phyloP scores from a whole-genome alignment of 2,113 vertebrate genomes.

The Acanthisitta chloris region DNA sequence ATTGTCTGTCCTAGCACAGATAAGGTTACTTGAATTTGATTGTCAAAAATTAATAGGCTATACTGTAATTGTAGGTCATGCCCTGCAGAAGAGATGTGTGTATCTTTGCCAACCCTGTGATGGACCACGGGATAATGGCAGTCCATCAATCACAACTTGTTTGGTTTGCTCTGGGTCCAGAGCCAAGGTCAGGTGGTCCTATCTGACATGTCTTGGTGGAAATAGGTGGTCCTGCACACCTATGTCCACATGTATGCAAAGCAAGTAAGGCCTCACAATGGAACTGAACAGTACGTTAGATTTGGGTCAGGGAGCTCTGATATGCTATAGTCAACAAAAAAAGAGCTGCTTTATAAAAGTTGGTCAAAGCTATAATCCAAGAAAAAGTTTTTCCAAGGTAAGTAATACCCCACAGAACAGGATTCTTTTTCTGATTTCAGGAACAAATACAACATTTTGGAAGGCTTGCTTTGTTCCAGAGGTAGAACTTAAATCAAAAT shows the following conservation, averaged over 20 bases:
- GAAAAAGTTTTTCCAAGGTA: background rate
- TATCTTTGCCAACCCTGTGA: background rate
- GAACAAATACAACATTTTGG: background rate
- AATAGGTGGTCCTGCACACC: background rate
- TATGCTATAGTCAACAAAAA: background rate
- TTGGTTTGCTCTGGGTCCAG: background rate
- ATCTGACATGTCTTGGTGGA: background rate
- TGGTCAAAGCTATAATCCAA: background rate
- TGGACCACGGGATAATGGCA: background rate
- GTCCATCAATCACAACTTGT: rapidly evolving
- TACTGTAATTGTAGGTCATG: rapidly evolving
- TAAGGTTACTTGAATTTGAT: background rate
- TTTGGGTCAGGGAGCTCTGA: background rate
- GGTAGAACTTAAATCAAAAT: background rate
- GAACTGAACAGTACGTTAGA: background rate
- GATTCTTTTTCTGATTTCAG: background rate
- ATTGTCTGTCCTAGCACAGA: background rate
- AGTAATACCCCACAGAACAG: background rate
- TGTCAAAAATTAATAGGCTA: background rate
- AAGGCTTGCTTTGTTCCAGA: background rate
- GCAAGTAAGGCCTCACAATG: background rate
- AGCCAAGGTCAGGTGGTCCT: background rate
- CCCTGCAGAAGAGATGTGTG: background rate
- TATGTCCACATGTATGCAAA: background rate
- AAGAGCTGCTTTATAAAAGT: background rate